Evolutionary conservation across 2,113 vertebrate species (phyloP).

Genomic region (Lutjanus erythropterus): DNA sequence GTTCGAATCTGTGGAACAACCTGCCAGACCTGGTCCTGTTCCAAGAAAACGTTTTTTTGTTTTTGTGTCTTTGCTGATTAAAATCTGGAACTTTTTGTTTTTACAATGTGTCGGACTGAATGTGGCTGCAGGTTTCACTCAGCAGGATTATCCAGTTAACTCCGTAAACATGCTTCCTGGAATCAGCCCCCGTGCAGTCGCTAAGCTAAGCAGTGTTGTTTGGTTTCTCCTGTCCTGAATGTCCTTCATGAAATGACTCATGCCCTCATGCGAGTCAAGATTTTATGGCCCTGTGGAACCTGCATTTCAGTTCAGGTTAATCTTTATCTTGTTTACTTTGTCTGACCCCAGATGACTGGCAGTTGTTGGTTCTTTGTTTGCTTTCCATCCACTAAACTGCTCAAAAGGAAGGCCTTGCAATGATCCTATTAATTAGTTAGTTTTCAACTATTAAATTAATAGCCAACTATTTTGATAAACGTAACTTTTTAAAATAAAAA

Average conservation of each 20-base stretch:
- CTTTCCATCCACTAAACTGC: neutral
- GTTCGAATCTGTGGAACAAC: neutral
- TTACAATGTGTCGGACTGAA: neutral
- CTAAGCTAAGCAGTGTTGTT: neutral
- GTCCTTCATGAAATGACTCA: neutral
- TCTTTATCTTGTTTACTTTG: constrained; percentile 43
- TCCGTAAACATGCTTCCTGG: neutral
- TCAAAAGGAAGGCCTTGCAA: neutral
- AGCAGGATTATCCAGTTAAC: neutral
- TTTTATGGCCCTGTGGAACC: neutral
- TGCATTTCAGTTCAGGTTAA: neutral
- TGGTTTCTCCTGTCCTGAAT: neutral
- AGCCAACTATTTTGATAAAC: too few relatives aligned
- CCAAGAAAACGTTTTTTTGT: neutral
- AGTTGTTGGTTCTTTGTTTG: neutral
- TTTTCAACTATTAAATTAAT: too few relatives aligned
- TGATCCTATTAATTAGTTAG: too few relatives aligned
- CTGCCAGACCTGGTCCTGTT: constrained; percentile 2
- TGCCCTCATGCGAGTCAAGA: neutral
- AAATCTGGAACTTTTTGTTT: neutral
- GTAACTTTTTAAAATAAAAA: too few relatives aligned
- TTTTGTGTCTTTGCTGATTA: neutral
- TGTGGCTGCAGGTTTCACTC: neutral
- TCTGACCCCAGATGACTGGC: neutral
- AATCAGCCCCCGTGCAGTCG: neutral